Evolutionary conservation across 2,888 invertebrate genomes (phyloP).

Genomic region (Caenorhabditis doughertyi): DNA sequence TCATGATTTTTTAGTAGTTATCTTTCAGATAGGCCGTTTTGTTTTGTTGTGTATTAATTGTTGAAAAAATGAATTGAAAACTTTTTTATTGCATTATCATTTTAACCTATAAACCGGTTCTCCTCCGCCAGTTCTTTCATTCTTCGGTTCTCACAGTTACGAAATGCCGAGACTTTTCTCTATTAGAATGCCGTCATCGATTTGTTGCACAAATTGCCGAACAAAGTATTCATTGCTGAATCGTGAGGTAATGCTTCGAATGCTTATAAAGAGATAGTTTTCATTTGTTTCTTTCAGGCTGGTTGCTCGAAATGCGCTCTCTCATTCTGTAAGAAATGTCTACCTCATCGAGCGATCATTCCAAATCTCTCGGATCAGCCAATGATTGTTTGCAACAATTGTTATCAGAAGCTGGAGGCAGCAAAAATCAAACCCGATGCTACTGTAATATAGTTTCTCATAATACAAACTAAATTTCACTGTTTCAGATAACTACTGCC

Average conservation of each 20-base stretch:
- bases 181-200: constrained; percentile 68
- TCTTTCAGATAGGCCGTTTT: constrained; percentile 27
- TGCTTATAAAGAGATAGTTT: background rate
- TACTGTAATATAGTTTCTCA: constrained; percentile 4
- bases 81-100: background rate
- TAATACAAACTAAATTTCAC: background rate
- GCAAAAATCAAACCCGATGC: constrained; percentile 56
- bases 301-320: constrained; percentile 78
- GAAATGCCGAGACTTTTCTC: constrained; percentile 37
- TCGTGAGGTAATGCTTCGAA: constrained; percentile 62
- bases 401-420: constrained; percentile 70
- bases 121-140: constrained; percentile 33
- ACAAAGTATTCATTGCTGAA: constrained; percentile 73
- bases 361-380: constrained; percentile 73
- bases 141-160: constrained; percentile 6
- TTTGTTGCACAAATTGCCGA: constrained; percentile 71
- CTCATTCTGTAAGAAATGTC: constrained; percentile 80
- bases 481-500: constrained; percentile 42
- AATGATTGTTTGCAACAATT: constrained; percentile 76
- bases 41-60: constrained; percentile 57
- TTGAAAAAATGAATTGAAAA: constrained; percentile 23
- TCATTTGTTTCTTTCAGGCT: constrained; percentile 52
- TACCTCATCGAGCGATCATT: constrained; percentile 72
- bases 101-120: constrained; percentile 42
- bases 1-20: constrained; percentile 5